A percentile compares a stretch with the other conserved stretches of the same genome.
These are phyloP conservation scores for Choloepus didactylus DNA, from an alignment of 2,797 vertebrate genomes.

Conservation along the genomic window DNA sequence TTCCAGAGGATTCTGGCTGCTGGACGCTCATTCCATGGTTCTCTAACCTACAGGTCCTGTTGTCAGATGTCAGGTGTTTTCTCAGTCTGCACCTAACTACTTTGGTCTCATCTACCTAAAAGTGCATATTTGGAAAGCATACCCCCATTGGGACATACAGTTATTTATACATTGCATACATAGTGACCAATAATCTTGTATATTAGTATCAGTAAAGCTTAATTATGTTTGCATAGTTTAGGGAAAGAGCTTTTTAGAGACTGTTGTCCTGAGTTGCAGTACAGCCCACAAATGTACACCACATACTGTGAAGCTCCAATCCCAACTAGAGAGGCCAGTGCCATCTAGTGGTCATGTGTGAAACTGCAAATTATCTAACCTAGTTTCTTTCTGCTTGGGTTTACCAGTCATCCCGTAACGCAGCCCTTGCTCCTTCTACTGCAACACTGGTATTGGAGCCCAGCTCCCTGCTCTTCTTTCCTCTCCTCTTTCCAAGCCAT, in stretches of 20 bases:
- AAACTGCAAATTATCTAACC: neutral
- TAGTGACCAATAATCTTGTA: neutral
- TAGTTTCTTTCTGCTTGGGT: fast-evolving
- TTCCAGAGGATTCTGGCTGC: too few relatives aligned
- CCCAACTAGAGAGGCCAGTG: conserved; percentile 14
- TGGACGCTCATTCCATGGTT: neutral
- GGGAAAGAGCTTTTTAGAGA: neutral
- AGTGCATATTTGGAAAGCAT: neutral
- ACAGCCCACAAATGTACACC: neutral
- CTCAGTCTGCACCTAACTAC: neutral
- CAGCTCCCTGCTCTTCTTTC: neutral
- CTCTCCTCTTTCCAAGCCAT: neutral
- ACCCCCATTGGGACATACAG: neutral
- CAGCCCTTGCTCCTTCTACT: neutral
- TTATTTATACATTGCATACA: neutral
- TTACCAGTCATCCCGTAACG: neutral
- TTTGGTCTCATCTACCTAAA: neutral
- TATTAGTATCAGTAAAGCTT: neutral
- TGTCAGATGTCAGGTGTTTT: neutral
- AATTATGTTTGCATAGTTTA: neutral
- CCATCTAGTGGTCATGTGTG: conserved; percentile 27
- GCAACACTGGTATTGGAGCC: neutral
- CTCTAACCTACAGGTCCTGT: too few relatives aligned
- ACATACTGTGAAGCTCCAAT: neutral
- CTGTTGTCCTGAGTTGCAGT: neutral